Evolutionary conservation across 2,888 invertebrate genomes (phyloP).

Genomic region (Spodoptera picta): DNA sequence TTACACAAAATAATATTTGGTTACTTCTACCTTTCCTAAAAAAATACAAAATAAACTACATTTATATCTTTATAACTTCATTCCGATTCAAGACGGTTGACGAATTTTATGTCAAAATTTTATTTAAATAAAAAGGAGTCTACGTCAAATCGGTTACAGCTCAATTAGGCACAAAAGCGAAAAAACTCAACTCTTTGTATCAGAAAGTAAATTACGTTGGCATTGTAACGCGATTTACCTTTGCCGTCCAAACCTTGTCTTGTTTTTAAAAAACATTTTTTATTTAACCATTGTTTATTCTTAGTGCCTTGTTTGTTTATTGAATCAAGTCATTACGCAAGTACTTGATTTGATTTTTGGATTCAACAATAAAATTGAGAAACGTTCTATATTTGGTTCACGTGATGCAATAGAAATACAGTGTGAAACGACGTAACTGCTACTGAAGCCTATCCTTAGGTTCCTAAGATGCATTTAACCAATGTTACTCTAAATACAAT

Average conservation of each 20-base stretch:
- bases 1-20: no score
- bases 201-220: constrained; percentile 40
- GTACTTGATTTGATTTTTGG: no score
- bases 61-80: not conserved
- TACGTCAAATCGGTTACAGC: constrained; percentile 26
- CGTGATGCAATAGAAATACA: no score
- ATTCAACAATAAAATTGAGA: no score
- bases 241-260: constrained; percentile 38
- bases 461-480: no score
- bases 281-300: constrained; percentile 60
- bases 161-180: constrained; percentile 35
- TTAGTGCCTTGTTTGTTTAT: constrained; percentile 61
- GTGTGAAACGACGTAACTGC: no score
- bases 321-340: constrained; percentile 59
- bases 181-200: constrained; percentile 37
- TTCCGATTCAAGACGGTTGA: constrained; percentile 11
- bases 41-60: no score
- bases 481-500: no score
- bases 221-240: constrained; percentile 48
- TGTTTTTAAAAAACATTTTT: constrained; percentile 53
- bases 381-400: no score
- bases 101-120: constrained; percentile 31
- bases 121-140: constrained; percentile 27
- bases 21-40: no score
- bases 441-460: no score